phyloP scores from a whole-genome alignment of 2,797 vertebrate species.

The Channa striata region DNA sequence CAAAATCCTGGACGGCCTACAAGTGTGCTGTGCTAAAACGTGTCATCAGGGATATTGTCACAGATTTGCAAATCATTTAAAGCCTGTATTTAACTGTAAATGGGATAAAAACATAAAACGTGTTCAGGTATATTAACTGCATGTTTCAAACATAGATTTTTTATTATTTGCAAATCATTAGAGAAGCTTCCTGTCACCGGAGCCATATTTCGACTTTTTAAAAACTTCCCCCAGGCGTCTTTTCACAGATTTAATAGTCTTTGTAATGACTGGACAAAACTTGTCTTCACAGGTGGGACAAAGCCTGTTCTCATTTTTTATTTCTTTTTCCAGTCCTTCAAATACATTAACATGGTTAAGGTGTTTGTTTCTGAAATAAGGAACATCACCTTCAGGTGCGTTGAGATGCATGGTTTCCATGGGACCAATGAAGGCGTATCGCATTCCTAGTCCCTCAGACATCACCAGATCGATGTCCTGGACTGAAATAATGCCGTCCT shows the following conservation, averaged over 20 bases:
- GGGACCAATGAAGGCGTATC: slow-evolving; percentile 96
- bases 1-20: too few species aligned
- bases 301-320: neutral
- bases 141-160: too few species aligned
- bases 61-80: too few species aligned
- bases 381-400: slow-evolving; percentile 89
- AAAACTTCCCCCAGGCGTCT: neutral
- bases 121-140: too few species aligned
- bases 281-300: neutral
- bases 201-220: neutral
- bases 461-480: slow-evolving; percentile 96
- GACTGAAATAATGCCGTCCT: slow-evolving; percentile 94
- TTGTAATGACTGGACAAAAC: neutral
- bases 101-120: too few species aligned
- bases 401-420: slow-evolving; percentile 99
- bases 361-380: neutral
- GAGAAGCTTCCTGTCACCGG: too few species aligned
- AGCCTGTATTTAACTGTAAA: too few species aligned
- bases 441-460: slow-evolving; percentile 96
- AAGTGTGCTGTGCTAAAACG: too few species aligned
- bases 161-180: too few species aligned
- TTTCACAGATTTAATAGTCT: neutral
- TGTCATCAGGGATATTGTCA: too few species aligned
- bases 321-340: neutral
- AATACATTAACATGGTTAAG: neutral